Evolutionary conservation across 1,140 invertebrate species (phyloP).

Genomic region (Drosophila pruinosa): DNA sequence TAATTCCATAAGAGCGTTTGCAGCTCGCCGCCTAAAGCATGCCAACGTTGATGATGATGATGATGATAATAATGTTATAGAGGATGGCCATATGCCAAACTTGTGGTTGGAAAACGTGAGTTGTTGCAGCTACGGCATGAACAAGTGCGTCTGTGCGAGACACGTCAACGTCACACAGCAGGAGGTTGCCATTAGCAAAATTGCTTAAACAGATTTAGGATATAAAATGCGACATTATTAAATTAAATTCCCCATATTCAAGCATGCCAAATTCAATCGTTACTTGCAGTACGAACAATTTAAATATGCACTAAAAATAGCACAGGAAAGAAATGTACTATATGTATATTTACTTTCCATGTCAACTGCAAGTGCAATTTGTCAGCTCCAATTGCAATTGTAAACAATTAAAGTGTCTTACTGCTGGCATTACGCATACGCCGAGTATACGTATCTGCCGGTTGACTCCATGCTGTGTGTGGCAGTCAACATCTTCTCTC

Average conservation of each 20-base stretch:
- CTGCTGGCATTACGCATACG: background rate
- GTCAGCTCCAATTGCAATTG: background rate
- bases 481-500: background rate
- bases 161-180: background rate
- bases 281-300: background rate
- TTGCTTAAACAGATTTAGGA: constrained; percentile 8
- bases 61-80: background rate
- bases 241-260: too few species aligned
- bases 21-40: constrained; percentile 17
- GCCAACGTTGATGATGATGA: background rate
- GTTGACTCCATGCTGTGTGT: background rate
- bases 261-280: background rate
- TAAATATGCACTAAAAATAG: background rate
- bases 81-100: constrained; percentile 8
- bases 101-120: constrained; percentile 18
- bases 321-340: background rate
- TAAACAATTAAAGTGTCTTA: background rate
- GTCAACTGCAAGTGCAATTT: background rate
- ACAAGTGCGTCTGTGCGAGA: background rate
- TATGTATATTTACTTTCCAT: too few species aligned
- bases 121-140: background rate
- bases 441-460: background rate
- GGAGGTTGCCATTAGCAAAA: constrained; percentile 23
- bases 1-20: constrained; percentile 42
- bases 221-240: constrained; percentile 2